phyloP scores from a whole-genome alignment of 2,113 vertebrate species.

The Hippocampus comes region DNA sequence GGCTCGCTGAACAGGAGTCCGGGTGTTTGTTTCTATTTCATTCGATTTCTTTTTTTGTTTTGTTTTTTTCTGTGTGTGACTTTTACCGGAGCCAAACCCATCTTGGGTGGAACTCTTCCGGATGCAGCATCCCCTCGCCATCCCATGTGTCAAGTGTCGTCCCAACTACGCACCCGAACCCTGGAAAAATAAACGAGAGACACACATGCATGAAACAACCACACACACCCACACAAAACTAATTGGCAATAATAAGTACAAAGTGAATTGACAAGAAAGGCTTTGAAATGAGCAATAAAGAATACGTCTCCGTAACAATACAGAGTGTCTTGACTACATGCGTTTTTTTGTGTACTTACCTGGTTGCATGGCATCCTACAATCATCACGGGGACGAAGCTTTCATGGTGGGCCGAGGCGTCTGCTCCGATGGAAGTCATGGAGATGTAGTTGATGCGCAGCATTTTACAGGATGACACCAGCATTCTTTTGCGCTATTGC shows the following conservation, averaged over 20 bases:
- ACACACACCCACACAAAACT: not conserved
- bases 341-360: not conserved
- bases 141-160: constrained; percentile 63
- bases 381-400: not conserved
- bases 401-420: not conserved
- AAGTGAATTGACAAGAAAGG: not conserved
- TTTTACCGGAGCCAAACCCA: constrained; percentile 62
- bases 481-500: not conserved
- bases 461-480: not conserved
- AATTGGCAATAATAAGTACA: not conserved
- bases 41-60: constrained; percentile 63
- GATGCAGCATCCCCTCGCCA: constrained; percentile 33
- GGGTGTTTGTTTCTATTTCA: constrained; percentile 40
- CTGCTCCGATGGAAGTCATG: not conserved
- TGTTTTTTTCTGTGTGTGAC: constrained; percentile 73
- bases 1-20: constrained; percentile 61
- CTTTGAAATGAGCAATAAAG: not conserved
- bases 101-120: constrained; percentile 62
- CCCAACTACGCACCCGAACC: constrained; percentile 56
- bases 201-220: constrained; percentile 32
- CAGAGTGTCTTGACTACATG: not conserved
- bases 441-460: not conserved
- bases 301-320: not conserved
- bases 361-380: not conserved
- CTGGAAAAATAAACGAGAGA: constrained; percentile 7